A percentile compares a stretch with the other conserved stretches of the same genome.
Evolutionary conservation across 2,888 invertebrate species (phyloP).

Genomic region (Drosophila mulleri): DNA sequence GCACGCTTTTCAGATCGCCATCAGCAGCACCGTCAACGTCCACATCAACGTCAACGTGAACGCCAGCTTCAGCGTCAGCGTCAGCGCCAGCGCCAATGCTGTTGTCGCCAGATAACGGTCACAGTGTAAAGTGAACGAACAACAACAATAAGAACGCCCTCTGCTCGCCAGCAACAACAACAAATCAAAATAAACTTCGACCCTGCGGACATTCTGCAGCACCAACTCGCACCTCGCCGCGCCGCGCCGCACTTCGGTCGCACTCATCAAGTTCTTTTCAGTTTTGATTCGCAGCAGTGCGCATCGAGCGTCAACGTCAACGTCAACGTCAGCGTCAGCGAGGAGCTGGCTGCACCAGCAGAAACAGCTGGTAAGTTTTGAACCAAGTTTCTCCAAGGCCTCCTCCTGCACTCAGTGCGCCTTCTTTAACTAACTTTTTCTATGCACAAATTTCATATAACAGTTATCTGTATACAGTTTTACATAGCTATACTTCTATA

Average conservation of each 20-base stretch:
- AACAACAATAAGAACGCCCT: conserved; percentile 12
- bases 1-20: conserved; percentile 45
- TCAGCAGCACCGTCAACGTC: conserved; percentile 37
- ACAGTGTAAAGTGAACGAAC: conserved; percentile 31
- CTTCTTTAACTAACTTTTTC: conserved; percentile 24
- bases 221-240: background rate
- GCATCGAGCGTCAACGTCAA: conserved; percentile 26
- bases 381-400: background rate
- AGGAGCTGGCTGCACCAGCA: conserved; percentile 42
- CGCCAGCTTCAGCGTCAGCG: conserved; percentile 31
- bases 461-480: conserved; percentile 11
- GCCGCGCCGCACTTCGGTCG: background rate
- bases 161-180: conserved; percentile 7
- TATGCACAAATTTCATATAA: conserved; percentile 16
- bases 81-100: conserved; percentile 31
- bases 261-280: conserved; percentile 23
- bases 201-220: conserved; percentile 25
- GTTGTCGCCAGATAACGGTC: conserved; percentile 29
- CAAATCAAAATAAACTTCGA: conserved; percentile 39
- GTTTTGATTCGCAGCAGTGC: conserved; percentile 36
- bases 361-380: conserved; percentile 54
- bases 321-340: conserved; percentile 35
- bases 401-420: background rate
- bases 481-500: background rate
- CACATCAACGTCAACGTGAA: conserved; percentile 33